Percentiles rank a stretch among this genome's conserved stretches.
phyloP scores from a whole-genome alignment of 2,113 vertebrate species.

The Ailurus styani region DNA sequence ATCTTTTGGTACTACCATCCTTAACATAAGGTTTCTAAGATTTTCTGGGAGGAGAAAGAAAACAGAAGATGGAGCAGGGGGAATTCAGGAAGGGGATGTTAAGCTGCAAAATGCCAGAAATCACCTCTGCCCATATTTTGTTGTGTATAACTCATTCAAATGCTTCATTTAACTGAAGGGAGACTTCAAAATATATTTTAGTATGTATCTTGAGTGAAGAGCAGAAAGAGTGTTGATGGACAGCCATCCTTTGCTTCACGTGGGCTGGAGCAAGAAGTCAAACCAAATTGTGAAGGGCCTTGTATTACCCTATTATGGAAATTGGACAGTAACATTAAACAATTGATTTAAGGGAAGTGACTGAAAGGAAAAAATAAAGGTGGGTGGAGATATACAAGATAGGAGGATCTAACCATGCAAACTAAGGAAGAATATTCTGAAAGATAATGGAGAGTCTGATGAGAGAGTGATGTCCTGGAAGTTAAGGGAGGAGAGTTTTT shows the following conservation, averaged over 20 bases:
- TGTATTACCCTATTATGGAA: neutral
- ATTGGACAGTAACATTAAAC: neutral
- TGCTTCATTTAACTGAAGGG: slow-evolving; percentile 16
- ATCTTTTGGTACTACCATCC: neutral
- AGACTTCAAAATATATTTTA: neutral
- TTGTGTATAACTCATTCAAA: neutral
- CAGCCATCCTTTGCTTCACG: neutral
- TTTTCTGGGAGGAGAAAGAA: neutral
- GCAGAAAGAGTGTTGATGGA: neutral
- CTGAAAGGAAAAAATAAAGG: neutral
- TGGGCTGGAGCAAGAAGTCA: neutral
- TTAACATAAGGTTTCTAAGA: neutral
- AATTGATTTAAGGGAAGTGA: neutral
- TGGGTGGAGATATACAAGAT: neutral
- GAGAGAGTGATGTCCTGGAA: neutral
- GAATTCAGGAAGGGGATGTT: neutral
- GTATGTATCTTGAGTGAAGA: neutral
- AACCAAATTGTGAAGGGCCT: neutral
- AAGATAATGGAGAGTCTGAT: neutral
- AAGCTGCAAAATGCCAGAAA: neutral
- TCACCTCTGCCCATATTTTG: neutral
- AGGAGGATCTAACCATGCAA: neutral
- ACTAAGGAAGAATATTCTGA: neutral
- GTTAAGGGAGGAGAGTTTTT: neutral
- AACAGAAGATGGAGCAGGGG: neutral